phyloP scores from a whole-genome alignment of 2,113 vertebrate genomes.

The Peromyscus polionotus region DNA sequence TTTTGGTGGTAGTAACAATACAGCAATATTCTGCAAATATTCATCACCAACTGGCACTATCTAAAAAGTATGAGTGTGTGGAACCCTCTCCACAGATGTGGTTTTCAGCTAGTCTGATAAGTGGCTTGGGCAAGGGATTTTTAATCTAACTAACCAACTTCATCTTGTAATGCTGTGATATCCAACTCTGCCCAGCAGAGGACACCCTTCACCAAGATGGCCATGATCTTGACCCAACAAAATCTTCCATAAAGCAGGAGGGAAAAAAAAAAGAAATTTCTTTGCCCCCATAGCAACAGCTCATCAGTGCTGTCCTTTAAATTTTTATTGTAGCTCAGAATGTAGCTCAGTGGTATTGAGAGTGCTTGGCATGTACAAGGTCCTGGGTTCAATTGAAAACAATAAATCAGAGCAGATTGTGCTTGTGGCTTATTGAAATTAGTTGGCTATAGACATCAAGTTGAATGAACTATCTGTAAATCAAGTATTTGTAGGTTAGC shows the following conservation, averaged over 20 bases:
- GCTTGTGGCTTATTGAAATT: constrained; percentile 27
- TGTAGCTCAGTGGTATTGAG: not conserved
- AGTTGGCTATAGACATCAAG: constrained; percentile 37
- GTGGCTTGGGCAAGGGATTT: not conserved
- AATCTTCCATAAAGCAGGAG: not conserved
- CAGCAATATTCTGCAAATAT: not conserved
- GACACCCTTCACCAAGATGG: constrained; percentile 65
- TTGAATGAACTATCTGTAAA: constrained; percentile 13
- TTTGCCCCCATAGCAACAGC: not conserved
- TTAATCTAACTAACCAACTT: not conserved
- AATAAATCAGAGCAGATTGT: not conserved
- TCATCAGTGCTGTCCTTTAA: not conserved
- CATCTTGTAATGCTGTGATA: constrained; percentile 62
- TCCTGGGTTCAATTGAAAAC: not conserved
- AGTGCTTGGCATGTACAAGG: not conserved
- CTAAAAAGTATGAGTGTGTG: not conserved
- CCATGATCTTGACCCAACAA: not conserved
- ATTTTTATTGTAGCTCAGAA: not conserved
- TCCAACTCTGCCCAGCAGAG: constrained; percentile 84
- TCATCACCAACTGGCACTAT: not conserved
- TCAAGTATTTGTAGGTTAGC: not conserved
- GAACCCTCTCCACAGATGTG: not conserved
- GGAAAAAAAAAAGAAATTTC: not conserved
- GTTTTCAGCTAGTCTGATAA: not conserved
- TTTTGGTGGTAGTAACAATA: not conserved